Conservation (phyloP, 2,113 vertebrate genomes). For the Colinus virginianus region DNA sequence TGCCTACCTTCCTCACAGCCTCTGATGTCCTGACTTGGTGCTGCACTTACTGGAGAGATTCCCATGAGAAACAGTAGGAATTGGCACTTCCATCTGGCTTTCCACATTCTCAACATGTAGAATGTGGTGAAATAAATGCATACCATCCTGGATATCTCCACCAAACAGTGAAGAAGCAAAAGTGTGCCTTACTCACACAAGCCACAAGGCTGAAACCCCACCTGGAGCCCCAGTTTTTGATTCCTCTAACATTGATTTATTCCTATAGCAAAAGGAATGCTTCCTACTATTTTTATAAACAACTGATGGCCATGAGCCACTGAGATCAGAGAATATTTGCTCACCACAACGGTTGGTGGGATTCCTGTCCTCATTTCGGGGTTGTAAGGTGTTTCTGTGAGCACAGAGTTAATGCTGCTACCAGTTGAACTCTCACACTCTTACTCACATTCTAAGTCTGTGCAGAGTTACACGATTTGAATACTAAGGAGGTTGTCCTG, state of each 20-base stretch:
- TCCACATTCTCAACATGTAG: neutral
- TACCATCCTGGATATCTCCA: neutral
- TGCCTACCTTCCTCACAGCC: neutral
- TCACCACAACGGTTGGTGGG: neutral
- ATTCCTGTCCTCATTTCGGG: neutral
- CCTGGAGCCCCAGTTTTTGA: neutral
- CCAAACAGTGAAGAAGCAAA: neutral
- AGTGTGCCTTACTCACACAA: accelerated
- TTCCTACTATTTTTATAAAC: neutral
- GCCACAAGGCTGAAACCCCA: neutral
- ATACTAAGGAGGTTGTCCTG: neutral
- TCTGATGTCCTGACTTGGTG: neutral
- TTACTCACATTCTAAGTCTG: neutral
- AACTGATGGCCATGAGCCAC: neutral
- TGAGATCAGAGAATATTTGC: neutral
- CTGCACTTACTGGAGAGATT: neutral
- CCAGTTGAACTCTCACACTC: neutral
- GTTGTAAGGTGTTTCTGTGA: neutral
- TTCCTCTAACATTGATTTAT: neutral
- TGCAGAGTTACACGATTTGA: neutral
- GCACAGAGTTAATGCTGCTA: neutral
- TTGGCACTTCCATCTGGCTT: neutral
- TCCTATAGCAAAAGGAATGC: neutral
- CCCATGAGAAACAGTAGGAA: neutral
- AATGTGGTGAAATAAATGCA: neutral